A percentile compares a stretch with the other conserved stretches of the same genome.
phyloP scores from a whole-genome alignment of 2,888 invertebrate genomes.

The Spicauda simplicius region DNA sequence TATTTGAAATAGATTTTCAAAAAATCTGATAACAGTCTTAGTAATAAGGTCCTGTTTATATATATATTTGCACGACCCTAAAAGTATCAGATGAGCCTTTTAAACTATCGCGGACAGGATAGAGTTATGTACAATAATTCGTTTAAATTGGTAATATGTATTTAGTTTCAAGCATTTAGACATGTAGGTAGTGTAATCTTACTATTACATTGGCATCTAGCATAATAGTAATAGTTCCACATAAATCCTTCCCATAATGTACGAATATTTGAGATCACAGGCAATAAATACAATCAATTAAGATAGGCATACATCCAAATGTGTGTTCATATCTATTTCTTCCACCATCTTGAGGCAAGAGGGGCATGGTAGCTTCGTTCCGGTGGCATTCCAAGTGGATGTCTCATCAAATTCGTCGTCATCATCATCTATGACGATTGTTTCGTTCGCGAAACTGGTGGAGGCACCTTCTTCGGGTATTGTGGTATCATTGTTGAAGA shows the following conservation, averaged over 20 bases:
- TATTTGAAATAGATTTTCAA: no score
- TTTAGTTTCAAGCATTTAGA: no score
- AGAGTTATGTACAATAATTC: no score
- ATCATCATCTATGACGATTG: conserved; percentile 62
- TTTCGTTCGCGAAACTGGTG: conserved; percentile 49
- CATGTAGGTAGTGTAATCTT: no score
- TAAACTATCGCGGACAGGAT: no score
- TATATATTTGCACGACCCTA: no score
- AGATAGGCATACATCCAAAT: conserved; percentile 77
- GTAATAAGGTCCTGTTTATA: no score
- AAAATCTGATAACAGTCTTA: no score
- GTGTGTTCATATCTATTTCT: conserved; percentile 82
- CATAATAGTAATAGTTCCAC: background rate
- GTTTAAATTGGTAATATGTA: no score
- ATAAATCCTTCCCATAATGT: background rate
- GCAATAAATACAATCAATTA: background rate
- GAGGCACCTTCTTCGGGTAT: conserved; percentile 63
- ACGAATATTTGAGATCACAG: background rate
- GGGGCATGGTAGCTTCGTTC: conserved; percentile 84
- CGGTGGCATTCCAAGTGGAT: conserved; percentile 69
- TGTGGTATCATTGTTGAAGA: conserved; percentile 73
- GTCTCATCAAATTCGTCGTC: conserved; percentile 66
- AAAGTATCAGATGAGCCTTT: no score
- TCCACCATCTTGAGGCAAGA: conserved; percentile 84
- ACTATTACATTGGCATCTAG: no score